A percentile compares a stretch with the other conserved stretches of the same genome.
These are phyloP conservation scores for Leptoclinus maculatus DNA, from an alignment of 2,797 vertebrate species.

Conservation along the genomic window DNA sequence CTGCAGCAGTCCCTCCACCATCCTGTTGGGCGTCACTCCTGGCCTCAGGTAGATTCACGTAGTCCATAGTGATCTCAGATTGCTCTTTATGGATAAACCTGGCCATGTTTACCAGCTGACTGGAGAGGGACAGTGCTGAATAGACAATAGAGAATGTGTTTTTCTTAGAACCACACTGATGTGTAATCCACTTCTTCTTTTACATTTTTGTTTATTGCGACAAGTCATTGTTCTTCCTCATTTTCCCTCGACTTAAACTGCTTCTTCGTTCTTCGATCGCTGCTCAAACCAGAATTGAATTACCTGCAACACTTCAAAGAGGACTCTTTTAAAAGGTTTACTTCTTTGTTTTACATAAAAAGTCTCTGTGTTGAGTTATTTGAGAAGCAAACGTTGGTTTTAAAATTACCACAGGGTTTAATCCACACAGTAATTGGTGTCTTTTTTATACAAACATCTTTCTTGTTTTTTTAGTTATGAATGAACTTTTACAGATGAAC, in stretches of 20 bases:
- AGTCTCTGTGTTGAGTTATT: not conserved
- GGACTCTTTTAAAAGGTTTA: not conserved
- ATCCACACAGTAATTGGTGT: not conserved
- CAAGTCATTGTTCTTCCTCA: not conserved
- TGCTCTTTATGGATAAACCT: not conserved
- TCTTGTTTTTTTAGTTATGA: not conserved
- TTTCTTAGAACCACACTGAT: not conserved
- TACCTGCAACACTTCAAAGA: not conserved
- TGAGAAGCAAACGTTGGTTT: not conserved
- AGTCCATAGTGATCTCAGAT: conserved; percentile 11
- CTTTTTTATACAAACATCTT: not conserved
- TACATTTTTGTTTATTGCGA: not conserved
- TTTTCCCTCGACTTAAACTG: not conserved
- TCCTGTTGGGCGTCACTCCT: not conserved
- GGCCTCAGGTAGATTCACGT: conserved; percentile 15
- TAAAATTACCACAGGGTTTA: not conserved
- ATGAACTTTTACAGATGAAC: not conserved
- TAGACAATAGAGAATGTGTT: not conserved
- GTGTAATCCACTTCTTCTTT: conserved; percentile 28
- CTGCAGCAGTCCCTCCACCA: not conserved
- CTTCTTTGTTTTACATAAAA: not conserved
- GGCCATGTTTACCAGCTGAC: not conserved
- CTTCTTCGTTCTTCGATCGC: not conserved
- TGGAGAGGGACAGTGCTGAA: not conserved
- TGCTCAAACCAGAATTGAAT: not conserved